phyloP scores from a whole-genome alignment of 2,888 invertebrate genomes.

The Endotricha flammealis region DNA sequence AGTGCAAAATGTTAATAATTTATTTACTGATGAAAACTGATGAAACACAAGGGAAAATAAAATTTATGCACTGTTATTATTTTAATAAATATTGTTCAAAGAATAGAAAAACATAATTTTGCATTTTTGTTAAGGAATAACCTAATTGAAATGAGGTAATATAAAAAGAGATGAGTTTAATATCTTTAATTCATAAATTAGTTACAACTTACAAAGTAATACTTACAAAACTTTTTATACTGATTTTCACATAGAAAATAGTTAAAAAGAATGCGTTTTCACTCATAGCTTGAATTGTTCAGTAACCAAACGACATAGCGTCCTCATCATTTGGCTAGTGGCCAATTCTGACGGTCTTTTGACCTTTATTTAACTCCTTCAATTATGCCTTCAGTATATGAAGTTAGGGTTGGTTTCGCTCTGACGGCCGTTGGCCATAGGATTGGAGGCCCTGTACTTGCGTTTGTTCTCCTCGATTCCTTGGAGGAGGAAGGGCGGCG shows the following conservation, averaged over 20 bases:
- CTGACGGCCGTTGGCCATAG: conserved; percentile 43
- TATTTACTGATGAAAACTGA: too few relatives aligned
- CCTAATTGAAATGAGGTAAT: too few relatives aligned
- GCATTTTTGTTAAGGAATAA: too few relatives aligned
- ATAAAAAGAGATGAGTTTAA: too few relatives aligned
- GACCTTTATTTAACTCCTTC: background rate
- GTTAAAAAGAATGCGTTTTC: conserved; percentile 54
- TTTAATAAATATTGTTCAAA: too few relatives aligned
- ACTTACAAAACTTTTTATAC: conserved; percentile 26
- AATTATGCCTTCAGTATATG: conserved; percentile 39
- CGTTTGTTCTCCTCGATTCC: conserved; percentile 62
- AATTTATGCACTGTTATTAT: too few relatives aligned
- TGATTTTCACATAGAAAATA: conserved; percentile 44
- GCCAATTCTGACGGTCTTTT: conserved; percentile 31
- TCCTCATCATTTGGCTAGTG: conserved; percentile 51
- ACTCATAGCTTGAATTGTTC: conserved; percentile 40
- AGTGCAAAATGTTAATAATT: too few relatives aligned
- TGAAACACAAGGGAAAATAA: too few relatives aligned
- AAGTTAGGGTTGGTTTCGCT: conserved; percentile 68
- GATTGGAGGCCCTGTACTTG: conserved; percentile 42
- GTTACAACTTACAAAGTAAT: conserved; percentile 16
- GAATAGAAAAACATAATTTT: too few relatives aligned
- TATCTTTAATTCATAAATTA: too few relatives aligned
- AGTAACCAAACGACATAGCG: conserved; percentile 44
- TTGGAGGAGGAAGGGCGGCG: conserved; percentile 65